These are phyloP conservation scores for Antitype chi DNA, from an alignment of 2,888 invertebrate species.

Conservation along the genomic window DNA sequence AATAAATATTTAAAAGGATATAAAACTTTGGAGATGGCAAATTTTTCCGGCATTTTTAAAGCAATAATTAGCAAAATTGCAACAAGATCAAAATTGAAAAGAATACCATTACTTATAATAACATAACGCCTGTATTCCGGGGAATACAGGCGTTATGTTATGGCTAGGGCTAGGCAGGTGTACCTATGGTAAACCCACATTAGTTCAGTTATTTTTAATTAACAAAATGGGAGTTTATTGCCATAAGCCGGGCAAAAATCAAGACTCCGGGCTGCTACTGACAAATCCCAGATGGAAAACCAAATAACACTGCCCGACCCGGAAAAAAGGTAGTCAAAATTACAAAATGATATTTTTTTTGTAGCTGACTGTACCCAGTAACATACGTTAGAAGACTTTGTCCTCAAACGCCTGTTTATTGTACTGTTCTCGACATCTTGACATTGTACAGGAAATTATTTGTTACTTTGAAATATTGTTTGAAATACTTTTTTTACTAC, in stretches of 20 bases:
- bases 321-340: not conserved
- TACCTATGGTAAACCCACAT: too few species aligned
- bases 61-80: not conserved
- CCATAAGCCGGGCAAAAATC: not conserved
- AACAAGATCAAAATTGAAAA: not conserved
- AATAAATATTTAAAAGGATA: not conserved
- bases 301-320: not conserved
- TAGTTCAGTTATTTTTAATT: too few species aligned
- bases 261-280: not conserved
- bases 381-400: constrained; percentile 3
- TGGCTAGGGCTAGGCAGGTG: too few species aligned
- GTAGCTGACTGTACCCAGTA: not conserved
- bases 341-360: not conserved
- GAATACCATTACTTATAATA: too few species aligned
- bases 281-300: not conserved
- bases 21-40: not conserved
- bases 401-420: constrained; percentile 3
- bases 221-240: not conserved
- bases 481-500: constrained; percentile 17
- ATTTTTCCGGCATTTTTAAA: not conserved
- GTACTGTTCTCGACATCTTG: constrained; percentile 14
- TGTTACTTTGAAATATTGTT: constrained; percentile 41
- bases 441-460: constrained; percentile 49
- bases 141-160: too few species aligned
- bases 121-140: too few species aligned